These are phyloP conservation scores for Emmelina monodactyla DNA, from an alignment of 2,888 invertebrate genomes.

Conservation along the genomic window DNA sequence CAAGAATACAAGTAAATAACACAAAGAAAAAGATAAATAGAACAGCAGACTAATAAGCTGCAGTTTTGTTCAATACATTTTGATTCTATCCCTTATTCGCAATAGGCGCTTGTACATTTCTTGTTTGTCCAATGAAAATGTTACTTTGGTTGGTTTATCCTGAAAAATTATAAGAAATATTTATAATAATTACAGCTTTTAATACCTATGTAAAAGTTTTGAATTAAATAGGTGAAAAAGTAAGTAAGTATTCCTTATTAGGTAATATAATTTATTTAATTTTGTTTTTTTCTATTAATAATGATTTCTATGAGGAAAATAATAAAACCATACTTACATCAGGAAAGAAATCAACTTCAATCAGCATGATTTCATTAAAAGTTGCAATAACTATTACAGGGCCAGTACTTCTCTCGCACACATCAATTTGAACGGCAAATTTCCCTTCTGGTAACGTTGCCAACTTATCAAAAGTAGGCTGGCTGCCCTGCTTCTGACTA, in stretches of 20 bases:
- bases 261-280: no score
- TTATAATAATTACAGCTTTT: background rate
- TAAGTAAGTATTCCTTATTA: no score
- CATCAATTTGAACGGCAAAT: conserved; percentile 41
- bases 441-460: conserved; percentile 35
- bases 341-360: conserved; percentile 41
- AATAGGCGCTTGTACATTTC: conserved; percentile 38
- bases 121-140: conserved; percentile 27
- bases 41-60: no score
- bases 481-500: conserved; percentile 27
- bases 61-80: no score
- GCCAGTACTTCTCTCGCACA: conserved; percentile 38
- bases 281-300: background rate
- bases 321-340: conserved; percentile 28
- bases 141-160: conserved; percentile 28
- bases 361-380: conserved; percentile 33
- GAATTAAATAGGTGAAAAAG: no score
- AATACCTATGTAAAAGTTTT: no score
- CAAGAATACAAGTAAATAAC: no score
- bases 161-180: conserved; percentile 20
- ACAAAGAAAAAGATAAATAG: no score
- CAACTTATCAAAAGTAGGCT: conserved; percentile 35
- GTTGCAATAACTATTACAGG: conserved; percentile 40
- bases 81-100: conserved; percentile 30
- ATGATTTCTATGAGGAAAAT: background rate